Base-by-base conservation (phyloP, 2,797 vertebrate genomes). In the Eleutherodactylus coqui region DNA sequence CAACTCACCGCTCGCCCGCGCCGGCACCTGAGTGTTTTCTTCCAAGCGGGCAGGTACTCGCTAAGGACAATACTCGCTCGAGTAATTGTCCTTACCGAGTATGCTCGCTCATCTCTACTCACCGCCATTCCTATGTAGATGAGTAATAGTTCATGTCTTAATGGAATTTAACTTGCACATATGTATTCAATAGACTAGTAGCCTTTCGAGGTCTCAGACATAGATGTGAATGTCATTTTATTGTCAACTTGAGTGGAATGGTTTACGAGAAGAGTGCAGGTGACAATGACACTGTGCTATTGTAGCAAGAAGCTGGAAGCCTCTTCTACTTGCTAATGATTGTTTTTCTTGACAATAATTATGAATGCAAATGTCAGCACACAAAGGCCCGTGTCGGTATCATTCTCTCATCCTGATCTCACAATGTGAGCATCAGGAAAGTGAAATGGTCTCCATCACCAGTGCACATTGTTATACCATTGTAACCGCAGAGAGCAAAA, bases 361-460 rank as follows among this genome's bases (percentile, higher is more conserved):
- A 75, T 60, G 51, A 72, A 75, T 75, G 82, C 55, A 83, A 82
- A 70, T 83, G 53, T 43, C 70, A 83, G 70, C 82, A 75, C 34
- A 83, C 82, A 83, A 75, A 58, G 55, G 36, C 36, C 70, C 0
- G 36, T 34, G 82, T n/a, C 38, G 75, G 70, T 9, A 32, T 53
- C 24, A 1, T 21, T 60, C 53, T 27, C 43, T 47, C 41, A 17
- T 47, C 11, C 41, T 47, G 70, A 45, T 75, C 41, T 27, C 38
- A 27, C 76, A 58, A 78, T 60, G 76, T 27, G 38, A 72, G 24
- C 29, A 58, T 58, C 76, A 27, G 51, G 53, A 41, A 24, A 17
- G 51, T 17, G 21, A 41, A 78, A 78, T 47, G 34, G 75, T 77
- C 75, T 77, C 29, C 34, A 55, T 77, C 21, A 53, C 49, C 13